Evolutionary conservation across 2,797 vertebrate genomes (phyloP).

Genomic region (Rhabdophis nuchalis): DNA sequence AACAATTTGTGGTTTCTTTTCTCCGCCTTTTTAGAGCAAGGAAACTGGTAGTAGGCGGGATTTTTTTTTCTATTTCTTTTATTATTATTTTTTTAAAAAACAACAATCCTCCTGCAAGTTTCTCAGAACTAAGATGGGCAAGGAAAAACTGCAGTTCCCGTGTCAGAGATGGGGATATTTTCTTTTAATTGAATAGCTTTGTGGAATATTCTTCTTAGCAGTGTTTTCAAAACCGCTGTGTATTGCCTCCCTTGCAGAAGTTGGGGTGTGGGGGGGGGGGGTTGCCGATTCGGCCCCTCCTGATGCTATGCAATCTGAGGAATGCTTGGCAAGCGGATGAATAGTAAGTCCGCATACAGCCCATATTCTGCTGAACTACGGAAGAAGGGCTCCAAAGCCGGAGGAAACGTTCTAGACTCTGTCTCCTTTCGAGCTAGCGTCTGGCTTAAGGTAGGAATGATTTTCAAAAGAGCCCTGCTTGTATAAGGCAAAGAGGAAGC

Average conservation of each 20-base stretch:
- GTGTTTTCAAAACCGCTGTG: not conserved
- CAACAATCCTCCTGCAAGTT: not conserved
- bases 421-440: constrained; percentile 69
- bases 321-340: constrained; percentile 74
- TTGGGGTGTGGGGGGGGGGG: too few relatives aligned
- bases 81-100: not conserved
- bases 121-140: not conserved
- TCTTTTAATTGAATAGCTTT: not conserved
- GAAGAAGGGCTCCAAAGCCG: constrained; percentile 61
- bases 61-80: not conserved
- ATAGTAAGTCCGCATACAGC: constrained; percentile 76
- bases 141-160: not conserved
- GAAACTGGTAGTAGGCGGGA: not conserved
- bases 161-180: too few relatives aligned
- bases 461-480: not conserved
- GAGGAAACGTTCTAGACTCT: constrained; percentile 71
- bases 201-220: not conserved
- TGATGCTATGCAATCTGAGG: not conserved
- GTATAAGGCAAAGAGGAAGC: not conserved
- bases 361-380: constrained; percentile 71
- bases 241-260: not conserved
- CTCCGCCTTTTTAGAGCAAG: not conserved
- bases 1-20: not conserved
- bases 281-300: not conserved
- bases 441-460: constrained; percentile 75